Conservation (phyloP, 2,113 vertebrate genomes). For the Brachyhypopomus occidentalis region DNA sequence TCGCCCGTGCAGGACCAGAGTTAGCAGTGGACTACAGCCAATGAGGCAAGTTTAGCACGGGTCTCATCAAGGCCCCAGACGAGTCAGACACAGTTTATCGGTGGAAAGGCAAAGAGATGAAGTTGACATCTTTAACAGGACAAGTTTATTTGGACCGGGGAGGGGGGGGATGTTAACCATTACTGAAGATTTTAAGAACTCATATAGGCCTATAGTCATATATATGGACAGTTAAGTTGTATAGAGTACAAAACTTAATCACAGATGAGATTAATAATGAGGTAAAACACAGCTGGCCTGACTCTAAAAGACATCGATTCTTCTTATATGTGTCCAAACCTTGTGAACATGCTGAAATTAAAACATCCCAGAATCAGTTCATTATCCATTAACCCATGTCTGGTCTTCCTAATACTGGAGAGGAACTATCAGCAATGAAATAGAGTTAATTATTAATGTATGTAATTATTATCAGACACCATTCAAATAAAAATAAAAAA, state of each 20-base stretch:
- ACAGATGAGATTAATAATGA: neutral
- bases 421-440: neutral
- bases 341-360: neutral
- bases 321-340: neutral
- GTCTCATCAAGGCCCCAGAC: constrained; percentile 45
- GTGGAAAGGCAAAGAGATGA: constrained; percentile 37
- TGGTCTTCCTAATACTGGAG: neutral
- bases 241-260: neutral
- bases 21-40: constrained; percentile 51
- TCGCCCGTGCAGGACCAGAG: constrained; percentile 42
- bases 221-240: neutral
- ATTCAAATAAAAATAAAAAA: neutral
- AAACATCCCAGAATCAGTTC: neutral
- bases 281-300: neutral
- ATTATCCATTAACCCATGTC: neutral
- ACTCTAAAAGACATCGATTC: neutral
- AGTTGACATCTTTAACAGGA: constrained; percentile 34
- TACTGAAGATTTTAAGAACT: constrained; percentile 8
- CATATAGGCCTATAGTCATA: neutral
- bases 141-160: constrained; percentile 3
- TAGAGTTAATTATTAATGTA: neutral
- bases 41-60: constrained; percentile 43
- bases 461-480: neutral
- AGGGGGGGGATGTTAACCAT: constrained; percentile 13
- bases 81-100: constrained; percentile 44